Conservation (phyloP, 2,888 invertebrate genomes). For the Halocaridina rubra region DNA sequence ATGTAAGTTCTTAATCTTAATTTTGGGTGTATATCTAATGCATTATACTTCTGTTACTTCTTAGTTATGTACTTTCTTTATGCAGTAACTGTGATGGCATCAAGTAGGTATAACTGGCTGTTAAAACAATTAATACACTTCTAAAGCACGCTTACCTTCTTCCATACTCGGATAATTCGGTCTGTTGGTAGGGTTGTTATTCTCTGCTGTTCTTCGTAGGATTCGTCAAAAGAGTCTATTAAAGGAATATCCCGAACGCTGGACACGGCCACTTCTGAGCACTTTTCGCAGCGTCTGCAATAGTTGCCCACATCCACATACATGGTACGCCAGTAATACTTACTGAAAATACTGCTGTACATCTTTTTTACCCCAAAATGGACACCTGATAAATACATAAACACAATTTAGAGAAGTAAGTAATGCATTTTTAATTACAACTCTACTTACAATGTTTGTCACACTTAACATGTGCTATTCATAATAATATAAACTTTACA, state of each 20-base stretch:
- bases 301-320: conserved; percentile 65
- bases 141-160: conserved; percentile 64
- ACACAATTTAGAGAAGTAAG: too few relatives aligned
- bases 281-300: conserved; percentile 64
- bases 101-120: too few relatives aligned
- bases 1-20: too few relatives aligned
- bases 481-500: too few relatives aligned
- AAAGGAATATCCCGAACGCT: not conserved
- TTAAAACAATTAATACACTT: too few relatives aligned
- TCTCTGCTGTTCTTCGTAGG: conserved; percentile 5
- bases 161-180: conserved; percentile 63
- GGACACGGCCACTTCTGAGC: conserved; percentile 62
- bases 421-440: too few relatives aligned
- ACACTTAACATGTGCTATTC: too few relatives aligned
- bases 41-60: too few relatives aligned
- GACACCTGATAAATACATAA: conserved; percentile 63
- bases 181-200: conserved; percentile 52
- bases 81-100: too few relatives aligned
- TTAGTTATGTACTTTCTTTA: too few relatives aligned
- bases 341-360: conserved; percentile 64
- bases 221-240: not conserved
- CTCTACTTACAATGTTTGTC: too few relatives aligned
- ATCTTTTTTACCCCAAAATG: conserved; percentile 66
- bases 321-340: conserved; percentile 65
- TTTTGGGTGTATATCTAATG: too few relatives aligned